A percentile compares a stretch with the other conserved stretches of the same genome.
Evolutionary conservation across 2,888 invertebrate genomes (phyloP).

Genomic region (Timandra comae): DNA sequence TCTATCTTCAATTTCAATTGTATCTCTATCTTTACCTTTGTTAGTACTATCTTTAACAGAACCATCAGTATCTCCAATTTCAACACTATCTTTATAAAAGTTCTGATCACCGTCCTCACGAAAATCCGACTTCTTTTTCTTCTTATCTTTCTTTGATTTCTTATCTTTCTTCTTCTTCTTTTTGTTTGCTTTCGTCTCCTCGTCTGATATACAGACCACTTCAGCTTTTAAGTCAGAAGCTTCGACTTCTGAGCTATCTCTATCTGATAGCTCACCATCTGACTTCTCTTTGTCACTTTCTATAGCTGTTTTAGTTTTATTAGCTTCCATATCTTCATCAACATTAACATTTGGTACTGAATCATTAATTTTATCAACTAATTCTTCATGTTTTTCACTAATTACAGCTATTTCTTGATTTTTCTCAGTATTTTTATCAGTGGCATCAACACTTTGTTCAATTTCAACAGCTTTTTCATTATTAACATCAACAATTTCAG

Average conservation of each 20-base stretch:
- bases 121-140: slow-evolving; percentile 54
- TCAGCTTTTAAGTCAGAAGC: slow-evolving; percentile 53
- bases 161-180: slow-evolving; percentile 61
- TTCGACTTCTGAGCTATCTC: slow-evolving; percentile 54
- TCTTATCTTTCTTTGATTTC: slow-evolving; percentile 52
- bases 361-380: no score
- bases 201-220: slow-evolving; percentile 73
- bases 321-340: no score
- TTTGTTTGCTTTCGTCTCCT: slow-evolving; percentile 46
- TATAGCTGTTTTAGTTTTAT: slow-evolving; percentile 3
- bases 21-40: slow-evolving; percentile 1
- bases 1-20: background rate
- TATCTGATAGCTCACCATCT: slow-evolving; percentile 41
- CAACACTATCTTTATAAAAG: slow-evolving; percentile 35
- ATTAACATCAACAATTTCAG: no score
- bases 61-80: slow-evolving; percentile 3
- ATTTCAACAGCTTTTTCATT: no score
- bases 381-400: no score
- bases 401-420: no score
- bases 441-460: no score
- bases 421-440: no score
- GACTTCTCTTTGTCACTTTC: background rate
- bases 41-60: slow-evolving; percentile 2
- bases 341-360: no score
- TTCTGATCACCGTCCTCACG: slow-evolving; percentile 49